Conservation (phyloP, 2,113 vertebrate species). For the Falcunculus frontatus region DNA sequence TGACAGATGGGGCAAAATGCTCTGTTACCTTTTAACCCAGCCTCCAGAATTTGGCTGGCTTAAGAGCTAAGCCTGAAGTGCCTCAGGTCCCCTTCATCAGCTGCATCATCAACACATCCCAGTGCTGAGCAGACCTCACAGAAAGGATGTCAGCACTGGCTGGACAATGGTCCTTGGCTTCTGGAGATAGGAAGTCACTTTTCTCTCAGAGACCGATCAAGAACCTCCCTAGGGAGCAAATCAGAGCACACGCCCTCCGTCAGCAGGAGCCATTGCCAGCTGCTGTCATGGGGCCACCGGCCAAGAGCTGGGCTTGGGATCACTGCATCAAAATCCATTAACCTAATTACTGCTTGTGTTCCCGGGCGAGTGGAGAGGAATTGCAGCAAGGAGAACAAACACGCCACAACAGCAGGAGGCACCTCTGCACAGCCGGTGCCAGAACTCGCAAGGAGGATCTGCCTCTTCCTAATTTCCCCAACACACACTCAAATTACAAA, state of each 20-base stretch:
- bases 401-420: neutral
- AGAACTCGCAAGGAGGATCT: neutral
- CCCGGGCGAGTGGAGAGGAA: neutral
- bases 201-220: neutral
- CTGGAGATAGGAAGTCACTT: neutral
- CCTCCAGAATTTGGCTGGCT: neutral
- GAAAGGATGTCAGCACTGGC: neutral
- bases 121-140: neutral
- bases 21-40: neutral
- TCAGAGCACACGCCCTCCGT: fast-evolving
- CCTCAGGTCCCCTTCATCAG: fast-evolving
- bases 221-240: neutral
- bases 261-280: neutral
- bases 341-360: neutral
- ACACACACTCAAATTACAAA: neutral
- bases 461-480: neutral
- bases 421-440: neutral
- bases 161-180: fast-evolving
- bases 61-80: neutral
- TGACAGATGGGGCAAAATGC: neutral
- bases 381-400: neutral
- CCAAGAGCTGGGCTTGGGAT: neutral
- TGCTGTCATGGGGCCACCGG: neutral
- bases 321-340: neutral
- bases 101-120: neutral